Percentiles rank a stretch among this genome's conserved stretches.
phyloP scores from a whole-genome alignment of 2,888 invertebrate genomes.

The Nephrotoma guestfalica region DNA sequence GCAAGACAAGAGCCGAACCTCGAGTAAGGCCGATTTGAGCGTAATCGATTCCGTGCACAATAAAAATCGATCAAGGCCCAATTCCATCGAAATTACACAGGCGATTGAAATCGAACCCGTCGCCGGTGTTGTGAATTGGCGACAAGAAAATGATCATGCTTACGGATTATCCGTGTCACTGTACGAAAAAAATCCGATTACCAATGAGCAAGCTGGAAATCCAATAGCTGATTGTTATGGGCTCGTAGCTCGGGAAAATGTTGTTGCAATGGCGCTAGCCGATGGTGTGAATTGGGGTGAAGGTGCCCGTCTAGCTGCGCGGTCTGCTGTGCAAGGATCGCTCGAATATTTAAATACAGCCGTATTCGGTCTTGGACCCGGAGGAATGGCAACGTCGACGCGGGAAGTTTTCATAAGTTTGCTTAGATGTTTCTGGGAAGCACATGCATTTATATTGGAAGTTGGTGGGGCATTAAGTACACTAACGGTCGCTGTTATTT shows the following conservation, averaged over 20 bases:
- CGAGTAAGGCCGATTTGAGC: background rate
- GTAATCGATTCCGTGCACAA: background rate
- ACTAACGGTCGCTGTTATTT: conserved; percentile 61
- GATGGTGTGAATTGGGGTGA: conserved; percentile 91
- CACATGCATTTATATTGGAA: conserved; percentile 69
- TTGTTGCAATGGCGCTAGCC: conserved; percentile 63
- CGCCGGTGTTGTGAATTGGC: conserved; percentile 32
- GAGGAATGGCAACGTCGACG: conserved; percentile 34
- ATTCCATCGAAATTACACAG: background rate
- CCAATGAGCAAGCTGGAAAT: conserved; percentile 53
- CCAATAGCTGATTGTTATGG: conserved; percentile 84
- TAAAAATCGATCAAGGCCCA: background rate
- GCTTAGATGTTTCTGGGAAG: conserved; percentile 66
- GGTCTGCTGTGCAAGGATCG: conserved; percentile 73
- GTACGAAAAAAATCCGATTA: conserved; percentile 71
- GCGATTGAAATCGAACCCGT: conserved; percentile 16
- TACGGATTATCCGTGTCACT: conserved; percentile 46
- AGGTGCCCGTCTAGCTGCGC: conserved; percentile 68
- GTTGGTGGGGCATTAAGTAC: conserved; percentile 73
- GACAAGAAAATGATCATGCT: conserved; percentile 30
- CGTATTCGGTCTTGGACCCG: conserved; percentile 35
- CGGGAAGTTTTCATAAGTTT: conserved; percentile 64
- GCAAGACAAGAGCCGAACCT: background rate
- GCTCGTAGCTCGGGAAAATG: conserved; percentile 54
- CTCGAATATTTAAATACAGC: conserved; percentile 67